Base-by-base conservation (phyloP, 1,140 invertebrate genomes). In the Liolophura sinensis region DNA sequence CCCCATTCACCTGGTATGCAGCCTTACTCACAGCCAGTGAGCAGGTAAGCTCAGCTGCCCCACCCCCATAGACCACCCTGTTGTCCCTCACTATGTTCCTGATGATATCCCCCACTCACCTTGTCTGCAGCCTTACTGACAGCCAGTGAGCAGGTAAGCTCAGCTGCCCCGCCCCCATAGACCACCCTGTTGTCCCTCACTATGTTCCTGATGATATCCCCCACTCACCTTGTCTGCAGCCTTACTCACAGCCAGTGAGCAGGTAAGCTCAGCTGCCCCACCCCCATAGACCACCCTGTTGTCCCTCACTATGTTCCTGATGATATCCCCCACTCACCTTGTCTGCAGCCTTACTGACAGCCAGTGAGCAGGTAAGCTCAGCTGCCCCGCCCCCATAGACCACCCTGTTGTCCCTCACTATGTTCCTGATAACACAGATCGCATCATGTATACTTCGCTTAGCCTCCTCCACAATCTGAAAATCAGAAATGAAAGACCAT, bases 371-470 rank as follows among this genome's bases (percentile, higher is more conserved):
- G 4, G 96, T 91, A 57, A 99, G 92, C 89, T 99, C 97, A 9
- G 96, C 89, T 4, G 97, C 94, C 31, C 97, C 98, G 67, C 98
- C 98, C 25, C 97, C 98, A 85, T 97, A 99, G 11, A 99, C 95
- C 72, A 99, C 91, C 69, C 94, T 90, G 51, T 93, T 92, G 79
- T 99, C 97, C 80, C 91, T 85, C 1, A 99, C 91, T 58, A 99
- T 87, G 80, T 98, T 99, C 60, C 98, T 89, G 18, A 99, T 93
- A 52, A 97, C 95, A 85, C 98, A 99, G 14, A 99, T 84, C 1
- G 98, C 97, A 87, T 99, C 98, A 79, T 99, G 96, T 50, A 99
- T 89, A 74, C 95, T 96, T 18, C 98, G 88, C 83, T 99, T 99
- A 1, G 96, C 96, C 85, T 99, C 97, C 65, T 97, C 97, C 52